Evolutionary conservation across 2,113 vertebrate species (phyloP), one percentile per base, ranked within the genome.

Genomic region (Heliornis fulica): DNA sequence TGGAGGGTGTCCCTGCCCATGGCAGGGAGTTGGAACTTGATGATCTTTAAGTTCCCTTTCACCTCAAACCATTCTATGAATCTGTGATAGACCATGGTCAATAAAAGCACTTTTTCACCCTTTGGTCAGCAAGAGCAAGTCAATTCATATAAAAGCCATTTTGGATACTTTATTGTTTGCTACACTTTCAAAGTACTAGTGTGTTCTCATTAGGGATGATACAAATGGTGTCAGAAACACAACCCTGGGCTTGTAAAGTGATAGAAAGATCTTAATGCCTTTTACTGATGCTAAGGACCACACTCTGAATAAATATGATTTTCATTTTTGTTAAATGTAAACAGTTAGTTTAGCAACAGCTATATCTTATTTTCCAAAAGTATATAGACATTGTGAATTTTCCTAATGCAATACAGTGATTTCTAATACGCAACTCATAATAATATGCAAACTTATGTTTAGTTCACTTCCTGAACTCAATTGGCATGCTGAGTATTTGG

Each of bases 401-500:
- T 93, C 59, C 75, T 87, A 92, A 93, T 65, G 56, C 20, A 83
- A 80, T 90, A 40, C 17, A 85, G 40, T 77, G 57, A 38, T 95
- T 94, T 78, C 51, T 94, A 92, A 59, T 94, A 63, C n/a, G 88
- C 94, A n/a, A n/a, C n/a, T n/a, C n/a, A n/a, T n/a, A n/a, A n/a
- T n/a, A n/a, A n/a, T 87, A 94, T 88, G 28, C 70, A 97, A 96
- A 65, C 66, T 46, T n/a, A 83, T 88, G 60, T 85, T 95, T 96
- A 83, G 81, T 69, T 97, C 72, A 78, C 56, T 94, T 97, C 84
- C 74, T 96, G 69, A 96, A 95, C 79, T 94, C 75, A 94, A 94
- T 95, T 86, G 76, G 45, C 64, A 92, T 46, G 28, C 19, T 94
- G 89, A 92, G 90, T 96, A 80, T 92, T 96, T 97, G 91, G 57